Evolutionary conservation across 2,888 invertebrate species (phyloP).

Genomic region (Volucella zonaria): DNA sequence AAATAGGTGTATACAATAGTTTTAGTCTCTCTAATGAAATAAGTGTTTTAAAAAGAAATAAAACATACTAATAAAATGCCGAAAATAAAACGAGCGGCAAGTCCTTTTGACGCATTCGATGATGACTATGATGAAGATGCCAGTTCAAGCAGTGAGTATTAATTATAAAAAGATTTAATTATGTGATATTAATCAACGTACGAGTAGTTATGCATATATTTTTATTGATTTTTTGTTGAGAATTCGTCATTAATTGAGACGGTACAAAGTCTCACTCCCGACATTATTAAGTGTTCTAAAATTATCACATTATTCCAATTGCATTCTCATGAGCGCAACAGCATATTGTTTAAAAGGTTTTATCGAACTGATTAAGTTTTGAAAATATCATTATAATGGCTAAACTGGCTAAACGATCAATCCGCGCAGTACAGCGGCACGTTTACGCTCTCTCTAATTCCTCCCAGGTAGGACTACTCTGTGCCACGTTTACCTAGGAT

Average conservation of each 20-base stretch:
- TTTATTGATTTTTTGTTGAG: not conserved
- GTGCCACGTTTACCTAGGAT: too few relatives aligned
- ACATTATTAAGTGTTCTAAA: not conserved
- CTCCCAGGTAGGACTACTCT: too few relatives aligned
- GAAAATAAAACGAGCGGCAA: conserved; percentile 79
- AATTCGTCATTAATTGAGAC: not conserved
- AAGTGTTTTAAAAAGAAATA: conserved; percentile 78
- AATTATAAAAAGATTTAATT: not conserved
- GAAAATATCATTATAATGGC: too few relatives aligned
- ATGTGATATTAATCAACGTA: not conserved
- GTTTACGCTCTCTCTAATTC: too few relatives aligned
- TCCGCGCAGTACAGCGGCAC: too few relatives aligned
- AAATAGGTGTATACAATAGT: conserved; percentile 34
- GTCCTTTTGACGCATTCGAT: conserved; percentile 80
- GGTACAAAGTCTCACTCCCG: not conserved
- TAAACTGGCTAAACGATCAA: too few relatives aligned
- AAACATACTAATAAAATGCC: conserved; percentile 81
- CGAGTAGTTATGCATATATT: too few relatives aligned
- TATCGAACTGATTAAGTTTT: too few relatives aligned
- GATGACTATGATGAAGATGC: conserved; percentile 82
- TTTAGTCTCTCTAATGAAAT: conserved; percentile 49
- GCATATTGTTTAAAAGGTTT: too few relatives aligned
- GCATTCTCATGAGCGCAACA: too few relatives aligned
- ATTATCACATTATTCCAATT: not conserved
- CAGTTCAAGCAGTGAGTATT: conserved; percentile 80